Evolutionary conservation across 2,888 invertebrate genomes (phyloP), one percentile per base, ranked within the genome.

Genomic region (Hydrotaea cyrtoneurina): DNA sequence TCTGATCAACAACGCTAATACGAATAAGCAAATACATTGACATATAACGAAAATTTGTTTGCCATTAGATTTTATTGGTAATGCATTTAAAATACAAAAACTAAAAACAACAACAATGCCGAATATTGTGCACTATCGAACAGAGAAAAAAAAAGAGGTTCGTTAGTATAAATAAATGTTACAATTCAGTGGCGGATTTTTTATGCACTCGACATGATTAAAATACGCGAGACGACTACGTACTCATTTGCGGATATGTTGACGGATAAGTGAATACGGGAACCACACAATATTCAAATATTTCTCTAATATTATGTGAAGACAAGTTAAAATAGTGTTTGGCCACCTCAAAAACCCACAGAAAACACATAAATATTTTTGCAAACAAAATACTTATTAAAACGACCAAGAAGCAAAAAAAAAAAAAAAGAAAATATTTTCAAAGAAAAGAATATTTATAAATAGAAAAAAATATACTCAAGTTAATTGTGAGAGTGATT

Each of bases 31-130:
- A 74, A 66, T 66, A 71, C 53, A 78, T 36, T n/a, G 55, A 57
- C 57, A 69, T 15, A 78, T n/a, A n/a, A n/a, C n/a, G 66, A 78
- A 43, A 85, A 86, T 83, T 86, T 86, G 78, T 86, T 86, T 86
- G 87, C 86, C 86, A 87, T 87, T 87, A 86, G 86, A 86, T 86
- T 87, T 87, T 87, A 89, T 89, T 88, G 89, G 88, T 89, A 87
- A 88, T 87, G 86, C 85, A 87, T 87, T 88, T 81, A 66, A 85
- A 39, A 73, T 55, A 66, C 57, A 36, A 15, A 59, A 64, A 71
- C 26, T 74, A 82, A 79, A n/a, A 71, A 55, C 19, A 13, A 76
- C 15, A 83, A 77, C n/a, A 62, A 69, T 57, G 59, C 21, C 36
- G 53, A 77, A 53, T 50, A 31, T 64, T 31, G n/a, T n/a, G n/a